A percentile compares a stretch with the other conserved stretches of the same genome.
These are phyloP conservation scores for Rhinoptilus africanus DNA, from an alignment of 2,113 vertebrate genomes.

Conservation along the genomic window DNA sequence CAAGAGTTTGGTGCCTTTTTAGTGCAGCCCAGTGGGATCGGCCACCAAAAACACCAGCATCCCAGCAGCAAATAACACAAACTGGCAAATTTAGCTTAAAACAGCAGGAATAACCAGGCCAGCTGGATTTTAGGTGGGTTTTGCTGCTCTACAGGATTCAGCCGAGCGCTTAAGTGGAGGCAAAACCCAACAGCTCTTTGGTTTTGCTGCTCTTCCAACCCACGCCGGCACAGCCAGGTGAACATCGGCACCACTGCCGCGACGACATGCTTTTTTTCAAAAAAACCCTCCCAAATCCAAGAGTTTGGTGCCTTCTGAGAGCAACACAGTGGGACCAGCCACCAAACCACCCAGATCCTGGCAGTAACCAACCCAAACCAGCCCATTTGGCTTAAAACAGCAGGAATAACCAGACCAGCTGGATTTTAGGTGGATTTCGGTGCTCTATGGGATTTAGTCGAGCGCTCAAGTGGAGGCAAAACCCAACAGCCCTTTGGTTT, in stretches of 20 bases:
- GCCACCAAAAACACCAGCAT: background rate
- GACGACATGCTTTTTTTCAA: background rate
- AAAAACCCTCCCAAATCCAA: background rate
- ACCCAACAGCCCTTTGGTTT: background rate
- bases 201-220: background rate
- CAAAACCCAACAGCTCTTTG: background rate
- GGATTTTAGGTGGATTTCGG: background rate
- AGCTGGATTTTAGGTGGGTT: background rate
- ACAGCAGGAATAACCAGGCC: background rate
- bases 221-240: background rate
- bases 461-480: background rate
- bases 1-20: background rate
- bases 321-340: fast-evolving
- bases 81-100: background rate
- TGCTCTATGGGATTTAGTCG: background rate
- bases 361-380: background rate
- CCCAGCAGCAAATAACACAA: background rate
- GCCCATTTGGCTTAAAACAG: background rate
- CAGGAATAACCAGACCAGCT: background rate
- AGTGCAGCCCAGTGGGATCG: fast-evolving
- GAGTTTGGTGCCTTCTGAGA: background rate
- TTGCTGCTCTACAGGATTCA: background rate
- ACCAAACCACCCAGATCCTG: background rate
- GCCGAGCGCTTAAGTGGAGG: background rate
- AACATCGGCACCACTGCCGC: fast-evolving